phyloP scores from a whole-genome alignment of 2,113 vertebrate genomes.

The Muntiacus reevesi region DNA sequence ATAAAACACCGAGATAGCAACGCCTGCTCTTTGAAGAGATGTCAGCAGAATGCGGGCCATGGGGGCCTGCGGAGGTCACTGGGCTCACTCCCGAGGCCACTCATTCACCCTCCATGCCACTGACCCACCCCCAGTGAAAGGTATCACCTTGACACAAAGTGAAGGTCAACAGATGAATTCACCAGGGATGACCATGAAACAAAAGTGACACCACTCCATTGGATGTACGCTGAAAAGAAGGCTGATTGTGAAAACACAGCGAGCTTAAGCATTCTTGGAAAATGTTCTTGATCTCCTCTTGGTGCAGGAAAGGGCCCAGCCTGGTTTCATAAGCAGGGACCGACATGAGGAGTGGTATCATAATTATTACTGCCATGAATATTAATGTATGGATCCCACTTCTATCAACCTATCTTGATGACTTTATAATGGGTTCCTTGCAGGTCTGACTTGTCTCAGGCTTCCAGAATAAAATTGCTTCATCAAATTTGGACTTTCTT shows the following conservation, averaged over 20 bases:
- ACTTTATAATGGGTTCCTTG: conserved; percentile 37
- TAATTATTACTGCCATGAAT: conserved; percentile 1
- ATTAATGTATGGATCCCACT: background rate
- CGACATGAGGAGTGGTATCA: background rate
- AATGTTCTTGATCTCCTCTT: background rate
- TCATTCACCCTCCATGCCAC: background rate
- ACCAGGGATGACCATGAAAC: background rate
- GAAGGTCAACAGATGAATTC: background rate
- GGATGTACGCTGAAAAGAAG: background rate
- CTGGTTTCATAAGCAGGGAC: background rate
- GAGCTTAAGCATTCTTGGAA: background rate
- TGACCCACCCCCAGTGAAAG: background rate
- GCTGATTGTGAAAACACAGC: background rate
- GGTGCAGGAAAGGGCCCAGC: background rate
- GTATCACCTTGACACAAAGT: background rate
- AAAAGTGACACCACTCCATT: background rate
- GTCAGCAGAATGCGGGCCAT: background rate
- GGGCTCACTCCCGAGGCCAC: background rate
- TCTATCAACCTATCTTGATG: conserved; percentile 12
- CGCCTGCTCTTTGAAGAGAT: background rate
- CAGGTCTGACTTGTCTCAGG: background rate
- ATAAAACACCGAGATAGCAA: background rate
- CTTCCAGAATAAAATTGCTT: conserved; percentile 31
- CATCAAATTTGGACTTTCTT: conserved; percentile 28
- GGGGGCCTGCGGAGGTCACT: rapidly evolving